Base-by-base conservation (phyloP, 2,797 vertebrate genomes). In the Heteromormyrus szaboi region DNA sequence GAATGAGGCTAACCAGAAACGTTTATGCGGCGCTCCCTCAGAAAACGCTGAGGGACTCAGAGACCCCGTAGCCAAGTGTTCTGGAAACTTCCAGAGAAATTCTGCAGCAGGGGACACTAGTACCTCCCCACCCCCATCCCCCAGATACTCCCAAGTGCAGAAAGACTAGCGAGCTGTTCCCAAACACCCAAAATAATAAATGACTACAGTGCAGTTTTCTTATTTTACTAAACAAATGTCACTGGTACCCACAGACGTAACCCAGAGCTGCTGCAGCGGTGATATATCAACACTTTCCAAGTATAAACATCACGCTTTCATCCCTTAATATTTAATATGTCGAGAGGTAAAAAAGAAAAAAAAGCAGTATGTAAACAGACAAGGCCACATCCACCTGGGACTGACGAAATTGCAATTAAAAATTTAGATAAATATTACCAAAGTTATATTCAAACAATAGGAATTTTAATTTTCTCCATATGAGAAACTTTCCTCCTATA, bases 301-400 rank as follows among this genome's bases (percentile, higher is more conserved):
- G 90, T 25, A 56, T 91, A 92, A 92, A 93, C 92, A 93, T 94
- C 94, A 94, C 91, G 6, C 54, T 93, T 94, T 94, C 93, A 93
- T 91, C 93, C 93, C 53, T 50, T 44, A 81, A 37, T 33, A 81
- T 48, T 25, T 33, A 62, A 62, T 19, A 46, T 48, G 33, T 53
- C 11, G 17, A 17, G 41, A 53, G 33, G 48, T 86, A 56, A 54
- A 86, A 54, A 51, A 53, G 1, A 37, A 19, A 25, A 85, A 87
- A 59, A 72, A 79, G n/a, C 83, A 86, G 72, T 56, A 68, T 68
- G 29, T 33, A 89, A 85, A 68, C 48, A 68, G 3, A 85, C 54
- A 85, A 19, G 56, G n/a, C 46, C 37, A 41, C 12, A 79, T 44
- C 6, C 72, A 79, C 72, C 25, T 0, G 29, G 29, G 65, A 68